Conservation (phyloP, 1,140 invertebrate genomes). For the Aphidius ervi region DNA sequence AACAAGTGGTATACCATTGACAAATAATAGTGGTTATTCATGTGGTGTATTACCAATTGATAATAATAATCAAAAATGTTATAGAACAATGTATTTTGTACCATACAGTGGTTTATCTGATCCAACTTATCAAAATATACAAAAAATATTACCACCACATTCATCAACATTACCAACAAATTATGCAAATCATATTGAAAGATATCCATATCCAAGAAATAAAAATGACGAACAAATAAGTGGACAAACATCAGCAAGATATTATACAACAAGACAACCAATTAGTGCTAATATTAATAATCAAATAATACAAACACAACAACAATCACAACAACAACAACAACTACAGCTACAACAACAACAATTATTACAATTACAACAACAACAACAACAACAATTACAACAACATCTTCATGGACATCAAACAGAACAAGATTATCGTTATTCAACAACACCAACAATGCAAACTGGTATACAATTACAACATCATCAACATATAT, state of each 20-base stretch:
- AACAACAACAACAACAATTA: conserved; percentile 28
- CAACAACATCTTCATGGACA: conserved; percentile 41
- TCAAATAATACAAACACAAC: not conserved
- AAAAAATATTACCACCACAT: conserved; percentile 46
- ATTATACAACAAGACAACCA: not conserved
- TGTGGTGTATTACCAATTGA: conserved; percentile 28
- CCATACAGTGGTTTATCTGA: conserved; percentile 61
- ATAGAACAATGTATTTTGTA: conserved; percentile 67
- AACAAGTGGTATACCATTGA: conserved; percentile 20
- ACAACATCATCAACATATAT: conserved; percentile 31
- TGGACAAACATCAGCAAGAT: not conserved
- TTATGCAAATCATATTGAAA: conserved; percentile 46
- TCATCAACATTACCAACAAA: conserved; percentile 41
- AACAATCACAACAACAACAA: conserved; percentile 14
- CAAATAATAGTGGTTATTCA: conserved; percentile 27
- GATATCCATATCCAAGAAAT: conserved; percentile 44
- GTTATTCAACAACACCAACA: conserved; percentile 20
- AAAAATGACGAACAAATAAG: conserved; percentile 24
- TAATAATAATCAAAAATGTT: conserved; percentile 37
- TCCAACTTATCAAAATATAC: conserved; percentile 50
- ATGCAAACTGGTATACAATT: conserved; percentile 32
- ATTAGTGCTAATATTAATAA: too few relatives aligned
- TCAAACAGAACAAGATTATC: conserved; percentile 40
- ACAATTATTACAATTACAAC: not conserved
- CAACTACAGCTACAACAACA: conserved; percentile 2